Evolutionary conservation across 2,797 vertebrate species (phyloP), one percentile per base, ranked within the genome.

Genomic region (Coregonus sp.): DNA sequence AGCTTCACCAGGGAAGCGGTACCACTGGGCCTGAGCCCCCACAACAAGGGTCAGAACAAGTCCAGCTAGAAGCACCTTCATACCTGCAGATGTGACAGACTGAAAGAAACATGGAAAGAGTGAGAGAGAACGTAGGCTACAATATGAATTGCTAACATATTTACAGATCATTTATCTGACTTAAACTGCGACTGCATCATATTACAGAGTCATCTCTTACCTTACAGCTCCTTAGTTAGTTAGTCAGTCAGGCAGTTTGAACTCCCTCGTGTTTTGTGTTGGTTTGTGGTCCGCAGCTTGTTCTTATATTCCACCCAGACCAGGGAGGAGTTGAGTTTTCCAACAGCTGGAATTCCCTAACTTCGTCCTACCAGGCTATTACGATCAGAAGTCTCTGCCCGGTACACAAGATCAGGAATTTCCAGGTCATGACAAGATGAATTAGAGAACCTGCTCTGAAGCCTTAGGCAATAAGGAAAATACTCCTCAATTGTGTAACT

Each of bases 51-150:
- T n/a, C 75, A 84, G 33, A 74, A 82, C 73, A 50, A 86, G 75
- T 37, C 51, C 72, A 69, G 72, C 80, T 51, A 84, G 70, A 70
- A 76, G 15, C 16, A 84, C 52, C 78, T 80, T 86, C 84, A 86
- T 86, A 69, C 33, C 56, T 76, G 25, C 14, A 77, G 12, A 33
- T 6, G 59, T 78, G 40, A 47, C 9, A 47, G 40, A 47, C 56
- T 59, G 18, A n/a, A 20, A 18, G n/a, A 20, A 20, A 56, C 61
- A 65, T 76, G 37, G 0, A 66, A 18, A 70, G 16, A 73, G 1
- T 40, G 25, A 25, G 14, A 69, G 11, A 29, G n/a, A 12, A 16
- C 37, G 1, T 16, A 65, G 9, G 25, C 15, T 6, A 18, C 6
- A 4, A 33, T 20, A 69, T 61, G 25, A 67, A 18, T 31, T 40